A percentile compares a stretch with the other conserved stretches of the same genome.
phyloP scores from a whole-genome alignment of 2,113 vertebrate species.

The Cinclus cinclus region DNA sequence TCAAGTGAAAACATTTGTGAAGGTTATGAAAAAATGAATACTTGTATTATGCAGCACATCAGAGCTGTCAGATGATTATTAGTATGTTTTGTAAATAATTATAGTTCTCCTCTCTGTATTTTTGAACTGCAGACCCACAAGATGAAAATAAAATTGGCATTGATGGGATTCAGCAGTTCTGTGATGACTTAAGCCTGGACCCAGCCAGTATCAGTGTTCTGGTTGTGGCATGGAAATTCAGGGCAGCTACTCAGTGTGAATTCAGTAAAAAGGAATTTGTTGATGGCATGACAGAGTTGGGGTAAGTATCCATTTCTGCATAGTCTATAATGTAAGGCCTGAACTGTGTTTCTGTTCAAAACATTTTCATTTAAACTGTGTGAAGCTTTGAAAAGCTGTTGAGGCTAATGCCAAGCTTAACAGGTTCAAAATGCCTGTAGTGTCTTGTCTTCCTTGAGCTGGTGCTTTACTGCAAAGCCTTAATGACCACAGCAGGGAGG shows the following conservation, averaged over 20 bases:
- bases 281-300: slow-evolving; percentile 93
- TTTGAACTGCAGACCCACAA: slow-evolving; percentile 84
- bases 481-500: background rate
- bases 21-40: background rate
- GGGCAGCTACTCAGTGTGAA: slow-evolving; percentile 94
- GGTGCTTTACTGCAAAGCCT: background rate
- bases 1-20: background rate
- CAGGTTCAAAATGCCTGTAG: background rate
- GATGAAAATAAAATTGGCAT: slow-evolving; percentile 98
- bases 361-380: background rate
- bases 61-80: background rate
- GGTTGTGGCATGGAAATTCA: slow-evolving; percentile 95
- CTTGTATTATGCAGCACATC: background rate
- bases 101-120: background rate
- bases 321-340: background rate
- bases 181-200: slow-evolving; percentile 90
- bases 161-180: slow-evolving; percentile 95
- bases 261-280: slow-evolving; percentile 95
- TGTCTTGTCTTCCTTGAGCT: background rate
- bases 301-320: slow-evolving; percentile 76
- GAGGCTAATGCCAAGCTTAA: background rate
- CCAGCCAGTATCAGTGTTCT: slow-evolving; percentile 91
- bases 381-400: background rate
- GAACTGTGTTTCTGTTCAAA: background rate
- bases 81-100: background rate